Evolutionary conservation across 2,888 invertebrate genomes (phyloP).

Genomic region (Myopa testacea): DNA sequence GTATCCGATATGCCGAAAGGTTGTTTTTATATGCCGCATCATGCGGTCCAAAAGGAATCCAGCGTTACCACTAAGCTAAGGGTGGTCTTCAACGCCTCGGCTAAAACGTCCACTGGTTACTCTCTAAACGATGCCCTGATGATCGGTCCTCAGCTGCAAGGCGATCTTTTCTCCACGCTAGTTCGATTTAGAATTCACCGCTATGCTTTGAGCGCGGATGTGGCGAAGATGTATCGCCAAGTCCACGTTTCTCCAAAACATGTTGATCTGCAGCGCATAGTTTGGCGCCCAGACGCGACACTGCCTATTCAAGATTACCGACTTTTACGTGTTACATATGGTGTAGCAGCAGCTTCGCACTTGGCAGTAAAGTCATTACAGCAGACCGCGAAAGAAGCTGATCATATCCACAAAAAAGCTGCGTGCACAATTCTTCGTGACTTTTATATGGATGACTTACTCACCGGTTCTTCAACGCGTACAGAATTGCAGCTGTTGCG

Average conservation of each 20-base stretch:
- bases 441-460: not conserved
- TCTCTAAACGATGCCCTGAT: slow-evolving; percentile 36
- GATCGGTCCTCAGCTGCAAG: slow-evolving; percentile 43
- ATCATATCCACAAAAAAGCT: not conserved
- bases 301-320: slow-evolving; percentile 25
- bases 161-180: slow-evolving; percentile 39
- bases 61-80: slow-evolving; percentile 14
- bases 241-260: not conserved
- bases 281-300: slow-evolving; percentile 7
- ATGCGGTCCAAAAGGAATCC: slow-evolving; percentile 4
- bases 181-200: not conserved
- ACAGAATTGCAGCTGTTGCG: slow-evolving; percentile 82
- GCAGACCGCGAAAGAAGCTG: slow-evolving; percentile 32
- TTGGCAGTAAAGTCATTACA: slow-evolving; percentile 36
- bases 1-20: not conserved
- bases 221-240: not conserved
- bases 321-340: slow-evolving; percentile 25
- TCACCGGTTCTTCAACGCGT: slow-evolving; percentile 71
- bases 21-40: slow-evolving; percentile 33
- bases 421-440: not conserved
- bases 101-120: not conserved
- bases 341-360: slow-evolving; percentile 23
- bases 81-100: slow-evolving; percentile 32
- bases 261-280: not conserved
- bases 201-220: slow-evolving; percentile 2